Evolutionary conservation across 2,888 invertebrate genomes (phyloP), one percentile per base, ranked within the genome.

Genomic region (Eupithecia centaureata): DNA sequence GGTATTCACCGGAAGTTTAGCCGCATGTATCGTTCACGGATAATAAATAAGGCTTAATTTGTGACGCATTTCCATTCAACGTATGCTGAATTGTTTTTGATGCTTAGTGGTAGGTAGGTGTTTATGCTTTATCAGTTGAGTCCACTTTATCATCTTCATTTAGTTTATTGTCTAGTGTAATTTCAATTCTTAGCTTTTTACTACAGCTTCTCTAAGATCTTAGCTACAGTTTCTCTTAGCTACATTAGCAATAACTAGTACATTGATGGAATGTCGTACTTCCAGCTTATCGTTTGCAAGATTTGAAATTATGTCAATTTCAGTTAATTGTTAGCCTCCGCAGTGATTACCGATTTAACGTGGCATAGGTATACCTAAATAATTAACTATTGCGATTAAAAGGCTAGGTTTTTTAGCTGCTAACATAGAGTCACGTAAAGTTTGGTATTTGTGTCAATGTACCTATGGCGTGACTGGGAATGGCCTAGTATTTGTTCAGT

Each of bases 1-100:
- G 65, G 76, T 73, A 79, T 77, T 68, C 82, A 79, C 82, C 85
- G 89, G 88, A 89, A 88, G 83, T 83, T 77, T 75, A 70, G 72
- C 70, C 73, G 77, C 68, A 74, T 79, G 76, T 76, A 81, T 80
- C 79, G 74, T 78, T 82, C 78, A 78, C 78, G 63, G 65, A 63
- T 70, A 70, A 62, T 61, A 59, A 68, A 67, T 63, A 62, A 65
- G 61, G 32, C 35, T 67, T 64, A 64, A 67, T 65, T 60, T 35
- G 66, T 79, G 79, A 81, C 78, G 76, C 81, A 82, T 74, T 69
- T 61, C 30, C 28, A 59, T 35, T 38, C 25, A 35, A 27, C 22
- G 27, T 56, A 59, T 38, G 15, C 27, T 27, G 27, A 35, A 58
- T 33, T 35, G 59, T 33, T 32, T 18, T 32, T 18, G 18, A 57